Evolutionary conservation across 2,113 vertebrate genomes (phyloP).

Genomic region (Phasianus colchicus): DNA sequence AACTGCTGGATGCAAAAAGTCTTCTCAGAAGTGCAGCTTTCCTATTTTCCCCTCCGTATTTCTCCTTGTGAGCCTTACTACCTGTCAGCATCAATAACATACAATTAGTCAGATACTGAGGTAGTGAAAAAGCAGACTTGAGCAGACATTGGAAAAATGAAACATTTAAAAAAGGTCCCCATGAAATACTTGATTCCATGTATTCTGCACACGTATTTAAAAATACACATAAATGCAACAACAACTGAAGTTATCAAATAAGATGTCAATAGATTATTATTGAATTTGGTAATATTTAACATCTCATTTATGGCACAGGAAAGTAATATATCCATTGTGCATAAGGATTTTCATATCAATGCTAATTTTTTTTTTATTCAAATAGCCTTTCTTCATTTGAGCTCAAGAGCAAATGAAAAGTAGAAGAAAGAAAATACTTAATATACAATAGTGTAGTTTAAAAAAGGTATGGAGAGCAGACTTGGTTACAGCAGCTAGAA

Average conservation of each 20-base stretch:
- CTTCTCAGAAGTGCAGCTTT: neutral
- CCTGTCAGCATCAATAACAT: neutral
- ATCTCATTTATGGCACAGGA: neutral
- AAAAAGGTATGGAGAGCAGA: neutral
- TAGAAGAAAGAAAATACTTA: neutral
- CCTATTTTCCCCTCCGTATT: neutral
- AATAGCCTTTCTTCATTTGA: neutral
- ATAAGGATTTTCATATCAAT: neutral
- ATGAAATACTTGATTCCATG: accelerated
- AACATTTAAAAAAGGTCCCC: neutral
- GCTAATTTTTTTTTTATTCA: neutral
- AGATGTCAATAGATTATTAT: neutral
- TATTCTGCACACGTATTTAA: neutral
- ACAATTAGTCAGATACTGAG: neutral
- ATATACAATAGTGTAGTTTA: neutral
- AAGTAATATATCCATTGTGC: neutral
- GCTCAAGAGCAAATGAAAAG: neutral
- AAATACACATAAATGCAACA: neutral
- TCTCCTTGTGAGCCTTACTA: neutral
- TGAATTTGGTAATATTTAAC: neutral
- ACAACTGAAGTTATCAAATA: neutral
- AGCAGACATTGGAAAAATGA: neutral
- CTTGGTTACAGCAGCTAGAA: neutral
- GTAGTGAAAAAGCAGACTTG: neutral
- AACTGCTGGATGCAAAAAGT: neutral